Conservation (phyloP, 2,888 invertebrate genomes). For the Automeris io region DNA sequence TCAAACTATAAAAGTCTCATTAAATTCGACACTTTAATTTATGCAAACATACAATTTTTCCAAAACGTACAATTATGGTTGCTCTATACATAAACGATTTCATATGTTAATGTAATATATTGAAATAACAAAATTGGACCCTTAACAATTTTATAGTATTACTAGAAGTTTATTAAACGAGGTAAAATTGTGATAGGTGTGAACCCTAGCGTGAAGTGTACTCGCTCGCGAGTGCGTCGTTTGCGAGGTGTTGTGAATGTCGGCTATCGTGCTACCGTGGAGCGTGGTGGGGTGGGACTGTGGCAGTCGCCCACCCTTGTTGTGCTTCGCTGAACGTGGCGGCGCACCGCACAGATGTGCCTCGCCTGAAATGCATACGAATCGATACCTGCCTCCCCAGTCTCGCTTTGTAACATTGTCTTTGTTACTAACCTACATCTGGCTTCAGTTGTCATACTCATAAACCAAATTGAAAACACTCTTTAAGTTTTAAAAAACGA, state of each 20-base stretch:
- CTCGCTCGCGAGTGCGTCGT: constrained; percentile 58
- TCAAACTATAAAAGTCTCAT: too few species aligned
- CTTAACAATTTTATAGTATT: too few species aligned
- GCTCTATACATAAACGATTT: too few species aligned
- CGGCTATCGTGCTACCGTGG: constrained; percentile 57
- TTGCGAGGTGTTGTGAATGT: constrained; percentile 72
- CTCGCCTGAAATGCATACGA: constrained; percentile 58
- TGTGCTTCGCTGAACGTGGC: constrained; percentile 55
- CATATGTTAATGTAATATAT: too few species aligned
- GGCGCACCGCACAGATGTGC: constrained; percentile 64
- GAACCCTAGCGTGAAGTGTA: constrained; percentile 58
- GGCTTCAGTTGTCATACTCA: constrained; percentile 18
- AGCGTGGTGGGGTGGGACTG: constrained; percentile 20
- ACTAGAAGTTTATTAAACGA: too few species aligned
- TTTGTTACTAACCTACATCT: constrained; percentile 70
- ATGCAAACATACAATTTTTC: too few species aligned
- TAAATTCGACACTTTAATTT: too few species aligned
- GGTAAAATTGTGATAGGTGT: too few species aligned
- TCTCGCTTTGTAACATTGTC: constrained; percentile 57
- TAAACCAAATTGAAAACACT: too few species aligned
- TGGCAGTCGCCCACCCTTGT: constrained; percentile 27
- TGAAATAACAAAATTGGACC: too few species aligned
- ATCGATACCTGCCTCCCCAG: constrained; percentile 57
- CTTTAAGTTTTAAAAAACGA: too few species aligned
- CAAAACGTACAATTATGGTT: too few species aligned